Evolutionary conservation across 2,113 vertebrate species (phyloP), one percentile per base, ranked within the genome.

Genomic region (Amia ocellicauda): DNA sequence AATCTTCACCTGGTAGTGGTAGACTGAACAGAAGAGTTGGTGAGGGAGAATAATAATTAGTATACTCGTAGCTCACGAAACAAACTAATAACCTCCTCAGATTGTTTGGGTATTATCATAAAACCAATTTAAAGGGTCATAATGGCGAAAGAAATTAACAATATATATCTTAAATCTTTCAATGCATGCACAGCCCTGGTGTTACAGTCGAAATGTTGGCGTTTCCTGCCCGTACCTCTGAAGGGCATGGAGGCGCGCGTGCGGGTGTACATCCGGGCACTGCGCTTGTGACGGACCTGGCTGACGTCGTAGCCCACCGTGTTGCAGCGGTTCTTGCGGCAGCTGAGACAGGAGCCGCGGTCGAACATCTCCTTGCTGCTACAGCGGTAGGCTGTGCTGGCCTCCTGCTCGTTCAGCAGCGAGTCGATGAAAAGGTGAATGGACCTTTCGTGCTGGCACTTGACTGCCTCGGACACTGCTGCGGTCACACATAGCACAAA

Each of bases 1-100:
- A n/a, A 91, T 85, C 79, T 90, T 91, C 73, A 91, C 63, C 75
- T 90, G 88, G 57, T 89, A 91, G 74, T 90, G 89, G 64, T 87
- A 86, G 58, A 89, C 88, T 91, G 73, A 13, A 58, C 24, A 74
- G 4, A 4, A 14, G 50, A 22, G n/a, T n/a, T n/a, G n/a, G n/a
- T n/a, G n/a, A n/a, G 45, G 17, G 17, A 5, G 45, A 47, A 36
- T 13, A 47, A 16, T 5, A 47, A 47, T 4, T n/a, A 17, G n/a
- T n/a, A n/a, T n/a, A n/a, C n/a, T n/a, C n/a, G n/a, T n/a, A n/a
- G n/a, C n/a, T n/a, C n/a, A n/a, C n/a, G n/a, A n/a, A n/a, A n/a
- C n/a, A n/a, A n/a, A n/a, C n/a, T n/a, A n/a, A n/a, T n/a, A n/a
- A n/a, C n/a, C n/a, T n/a, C n/a, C n/a, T 36, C 31, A 36, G 31